A percentile compares a stretch with the other conserved stretches of the same genome.
Evolutionary conservation across 2,113 vertebrate species (phyloP).

Genomic region (Tupaia chinensis): DNA sequence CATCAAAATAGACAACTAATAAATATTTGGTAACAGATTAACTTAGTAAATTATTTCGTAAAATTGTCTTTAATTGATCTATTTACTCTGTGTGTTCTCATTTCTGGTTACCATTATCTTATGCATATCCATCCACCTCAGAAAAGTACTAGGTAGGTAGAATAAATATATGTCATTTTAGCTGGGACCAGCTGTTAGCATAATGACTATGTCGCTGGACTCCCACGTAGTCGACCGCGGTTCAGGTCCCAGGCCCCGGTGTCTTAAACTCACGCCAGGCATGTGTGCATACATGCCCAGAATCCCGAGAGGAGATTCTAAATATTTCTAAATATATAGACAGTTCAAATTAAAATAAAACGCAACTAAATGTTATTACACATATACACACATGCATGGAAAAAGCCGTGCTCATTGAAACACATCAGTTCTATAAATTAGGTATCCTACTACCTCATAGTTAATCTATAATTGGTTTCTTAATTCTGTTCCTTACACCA

Average conservation of each 20-base stretch:
- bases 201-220: too few relatives aligned
- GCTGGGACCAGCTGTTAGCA: too few relatives aligned
- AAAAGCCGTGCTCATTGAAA: background rate
- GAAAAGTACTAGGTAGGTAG: background rate
- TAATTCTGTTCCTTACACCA: background rate
- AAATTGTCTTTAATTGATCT: background rate
- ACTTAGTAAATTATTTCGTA: background rate
- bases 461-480: background rate
- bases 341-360: slow-evolving; percentile 28
- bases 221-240: too few relatives aligned
- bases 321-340: background rate
- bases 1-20: background rate
- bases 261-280: too few relatives aligned
- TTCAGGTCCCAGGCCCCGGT: too few relatives aligned
- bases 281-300: too few relatives aligned
- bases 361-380: background rate
- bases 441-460: background rate
- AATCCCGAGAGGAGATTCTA: too few relatives aligned
- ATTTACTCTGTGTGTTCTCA: background rate
- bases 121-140: background rate
- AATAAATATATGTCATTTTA: background rate
- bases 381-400: background rate
- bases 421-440: background rate
- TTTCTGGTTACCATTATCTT: background rate
- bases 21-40: background rate